These are phyloP conservation scores for Enteromius radiatus DNA, from an alignment of 2,797 vertebrate genomes.

Conservation along the genomic window DNA sequence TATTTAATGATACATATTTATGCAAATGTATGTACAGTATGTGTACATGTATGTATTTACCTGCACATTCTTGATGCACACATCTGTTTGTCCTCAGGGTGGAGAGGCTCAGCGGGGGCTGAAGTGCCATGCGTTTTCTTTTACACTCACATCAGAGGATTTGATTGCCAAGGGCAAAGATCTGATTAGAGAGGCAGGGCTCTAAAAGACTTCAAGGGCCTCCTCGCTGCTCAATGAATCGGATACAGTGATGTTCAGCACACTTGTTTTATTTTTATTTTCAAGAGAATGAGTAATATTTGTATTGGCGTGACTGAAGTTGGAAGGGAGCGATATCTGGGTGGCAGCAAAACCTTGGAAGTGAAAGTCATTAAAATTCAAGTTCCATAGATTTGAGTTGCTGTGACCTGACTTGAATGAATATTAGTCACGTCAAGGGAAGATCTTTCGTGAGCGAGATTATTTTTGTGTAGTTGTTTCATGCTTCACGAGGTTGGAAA, in stretches of 20 bases:
- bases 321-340: not conserved
- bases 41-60: not conserved
- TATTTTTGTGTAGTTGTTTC: not conserved
- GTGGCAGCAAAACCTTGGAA: not conserved
- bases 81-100: constrained; percentile 39
- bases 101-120: constrained; percentile 19
- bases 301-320: not conserved
- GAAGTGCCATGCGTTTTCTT: constrained; percentile 17
- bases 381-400: constrained; percentile 22
- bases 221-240: constrained; percentile 9
- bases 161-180: constrained; percentile 54
- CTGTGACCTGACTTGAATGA: constrained; percentile 1
- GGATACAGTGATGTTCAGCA: constrained; percentile 3
- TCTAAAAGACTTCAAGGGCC: constrained; percentile 38
- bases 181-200: constrained; percentile 51
- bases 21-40: not conserved
- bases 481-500: not conserved
- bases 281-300: not conserved
- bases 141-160: constrained; percentile 54
- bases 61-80: constrained; percentile 16
- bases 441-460: not conserved
- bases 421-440: not conserved
- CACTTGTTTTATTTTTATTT: constrained; percentile 19
- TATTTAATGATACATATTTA: no score
- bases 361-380: constrained; percentile 32